Conservation (phyloP, 2,888 invertebrate genomes). For the Andrena fulva region DNA sequence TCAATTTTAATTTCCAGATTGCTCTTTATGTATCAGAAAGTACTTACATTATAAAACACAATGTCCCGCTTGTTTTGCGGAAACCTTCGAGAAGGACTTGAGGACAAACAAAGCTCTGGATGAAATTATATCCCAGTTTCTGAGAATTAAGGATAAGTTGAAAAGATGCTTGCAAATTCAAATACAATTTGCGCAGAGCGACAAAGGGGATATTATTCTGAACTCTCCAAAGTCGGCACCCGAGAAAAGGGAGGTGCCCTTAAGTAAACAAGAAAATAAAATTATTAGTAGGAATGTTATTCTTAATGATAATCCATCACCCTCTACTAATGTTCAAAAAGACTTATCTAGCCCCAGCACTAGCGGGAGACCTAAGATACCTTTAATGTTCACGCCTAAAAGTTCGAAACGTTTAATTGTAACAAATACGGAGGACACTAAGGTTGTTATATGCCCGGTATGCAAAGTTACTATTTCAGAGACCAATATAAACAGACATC, state of each 20-base stretch:
- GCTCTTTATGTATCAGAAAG: constrained; percentile 86
- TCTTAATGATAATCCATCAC: constrained; percentile 26
- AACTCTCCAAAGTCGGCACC: background rate
- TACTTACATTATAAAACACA: constrained; percentile 85
- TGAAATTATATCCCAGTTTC: constrained; percentile 82
- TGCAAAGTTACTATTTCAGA: constrained; percentile 84
- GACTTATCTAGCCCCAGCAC: constrained; percentile 74
- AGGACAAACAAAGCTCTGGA: constrained; percentile 85
- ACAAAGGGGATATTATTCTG: background rate
- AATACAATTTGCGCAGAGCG: constrained; percentile 8
- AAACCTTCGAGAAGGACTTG: constrained; percentile 84
- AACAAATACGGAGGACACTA: constrained; percentile 38
- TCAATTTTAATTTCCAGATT: constrained; percentile 82
- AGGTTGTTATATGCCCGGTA: constrained; percentile 85
- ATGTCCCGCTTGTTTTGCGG: constrained; percentile 85
- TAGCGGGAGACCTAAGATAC: constrained; percentile 66
- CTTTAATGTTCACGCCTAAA: constrained; percentile 77
- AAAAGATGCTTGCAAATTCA: constrained; percentile 36
- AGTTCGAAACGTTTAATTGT: constrained; percentile 55
- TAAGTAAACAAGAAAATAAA: constrained; percentile 14
- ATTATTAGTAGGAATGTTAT: background rate
- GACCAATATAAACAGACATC: constrained; percentile 84
- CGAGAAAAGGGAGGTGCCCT: background rate
- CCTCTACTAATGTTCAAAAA: constrained; percentile 33
- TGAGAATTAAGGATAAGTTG: constrained; percentile 80